Conservation (phyloP, 2,113 vertebrate species). For the Vidua macroura region DNA sequence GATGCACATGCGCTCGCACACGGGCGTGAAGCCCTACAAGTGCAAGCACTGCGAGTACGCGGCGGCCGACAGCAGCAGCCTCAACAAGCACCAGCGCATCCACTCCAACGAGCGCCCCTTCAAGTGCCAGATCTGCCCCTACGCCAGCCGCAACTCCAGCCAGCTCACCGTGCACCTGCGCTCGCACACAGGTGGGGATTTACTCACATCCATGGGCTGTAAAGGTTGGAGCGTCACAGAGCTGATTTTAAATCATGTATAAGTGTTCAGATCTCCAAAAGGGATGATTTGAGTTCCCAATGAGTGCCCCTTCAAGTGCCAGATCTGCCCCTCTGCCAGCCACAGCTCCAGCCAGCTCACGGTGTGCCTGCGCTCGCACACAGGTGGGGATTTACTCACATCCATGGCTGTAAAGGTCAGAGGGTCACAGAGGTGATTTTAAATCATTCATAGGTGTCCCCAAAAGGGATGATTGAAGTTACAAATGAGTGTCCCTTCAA, state of each 20-base stretch:
- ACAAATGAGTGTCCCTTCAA: too few relatives aligned
- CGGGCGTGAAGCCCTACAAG: constrained; percentile 94
- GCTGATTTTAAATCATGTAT: rapidly evolving
- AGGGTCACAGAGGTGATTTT: too few relatives aligned
- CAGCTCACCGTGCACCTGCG: constrained; percentile 96
- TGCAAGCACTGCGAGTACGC: constrained; percentile 92
- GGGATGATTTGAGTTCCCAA: background rate
- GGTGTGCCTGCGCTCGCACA: rapidly evolving
- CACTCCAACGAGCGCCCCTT: constrained; percentile 94
- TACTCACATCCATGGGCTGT: too few relatives aligned
- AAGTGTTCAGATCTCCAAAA: background rate
- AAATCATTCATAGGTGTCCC: too few relatives aligned
- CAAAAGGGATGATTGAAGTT: too few relatives aligned
- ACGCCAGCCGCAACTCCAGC: constrained; percentile 95
- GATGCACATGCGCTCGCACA: constrained; percentile 93
- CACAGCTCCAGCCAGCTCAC: background rate
- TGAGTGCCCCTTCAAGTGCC: background rate
- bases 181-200: constrained; percentile 79
- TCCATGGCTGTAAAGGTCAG: too few relatives aligned
- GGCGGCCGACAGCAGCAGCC: constrained; percentile 93
- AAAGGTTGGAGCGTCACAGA: too few relatives aligned
- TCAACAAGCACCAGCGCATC: constrained; percentile 95
- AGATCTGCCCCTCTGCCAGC: background rate
- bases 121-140: constrained; percentile 96
- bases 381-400: too few relatives aligned